phyloP scores from a whole-genome alignment of 2,797 vertebrate genomes.

The Crenuchus spilurus region DNA sequence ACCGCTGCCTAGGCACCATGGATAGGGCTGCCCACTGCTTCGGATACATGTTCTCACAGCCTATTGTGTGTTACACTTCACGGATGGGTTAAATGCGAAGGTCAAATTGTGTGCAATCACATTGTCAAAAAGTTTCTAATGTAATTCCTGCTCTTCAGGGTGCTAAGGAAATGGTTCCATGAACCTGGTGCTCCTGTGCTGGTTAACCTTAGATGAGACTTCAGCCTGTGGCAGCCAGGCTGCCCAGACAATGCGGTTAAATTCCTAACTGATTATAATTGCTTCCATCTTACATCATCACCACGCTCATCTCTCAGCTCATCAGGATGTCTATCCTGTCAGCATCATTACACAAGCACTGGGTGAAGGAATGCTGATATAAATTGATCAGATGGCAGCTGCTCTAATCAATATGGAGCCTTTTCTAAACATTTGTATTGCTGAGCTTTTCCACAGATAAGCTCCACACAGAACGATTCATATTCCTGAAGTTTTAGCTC shows the following conservation, averaged over 20 bases:
- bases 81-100: no score
- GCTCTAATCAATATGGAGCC: neutral
- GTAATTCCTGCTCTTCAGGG: no score
- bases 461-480: no score
- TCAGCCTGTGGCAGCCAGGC: conserved; percentile 6
- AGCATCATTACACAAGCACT: conserved; percentile 14
- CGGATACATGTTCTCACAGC: no score
- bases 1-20: no score
- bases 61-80: no score
- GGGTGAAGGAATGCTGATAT: conserved; percentile 22
- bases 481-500: neutral
- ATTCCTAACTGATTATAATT: conserved; percentile 62
- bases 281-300: conserved; percentile 54
- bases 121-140: no score
- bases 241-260: conserved; percentile 34
- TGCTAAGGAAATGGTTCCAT: neutral
- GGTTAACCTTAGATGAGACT: conserved; percentile 12
- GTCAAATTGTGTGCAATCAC: no score
- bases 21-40: no score
- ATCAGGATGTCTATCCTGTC: conserved; percentile 12
- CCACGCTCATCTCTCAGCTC: conserved; percentile 45
- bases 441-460: no score
- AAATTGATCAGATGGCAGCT: conserved; percentile 10
- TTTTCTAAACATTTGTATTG: no score
- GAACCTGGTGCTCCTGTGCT: neutral